Conservation (phyloP, 1,140 invertebrate genomes). For the Aleiodes sp. region DNA sequence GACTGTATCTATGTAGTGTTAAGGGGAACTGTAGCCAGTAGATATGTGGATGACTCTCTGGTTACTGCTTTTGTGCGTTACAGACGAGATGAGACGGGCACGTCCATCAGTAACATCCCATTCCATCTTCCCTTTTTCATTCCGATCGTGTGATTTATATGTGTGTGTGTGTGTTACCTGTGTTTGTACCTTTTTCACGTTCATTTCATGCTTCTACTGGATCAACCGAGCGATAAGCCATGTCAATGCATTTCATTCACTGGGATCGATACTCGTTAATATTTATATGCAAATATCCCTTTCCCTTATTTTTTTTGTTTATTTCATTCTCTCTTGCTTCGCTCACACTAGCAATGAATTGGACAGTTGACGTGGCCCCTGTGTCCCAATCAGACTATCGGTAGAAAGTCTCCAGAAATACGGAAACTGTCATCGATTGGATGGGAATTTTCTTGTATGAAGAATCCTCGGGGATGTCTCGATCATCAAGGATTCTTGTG, state of each 20-base stretch:
- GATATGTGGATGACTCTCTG: conserved; percentile 21
- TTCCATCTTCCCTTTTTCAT: conserved; percentile 27
- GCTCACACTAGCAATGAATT: neutral
- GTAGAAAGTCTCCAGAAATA: neutral
- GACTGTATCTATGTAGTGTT: too few species aligned
- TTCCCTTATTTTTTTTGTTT: neutral
- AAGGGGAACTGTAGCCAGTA: conserved; percentile 26
- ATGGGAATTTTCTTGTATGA: neutral
- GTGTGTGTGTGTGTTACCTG: neutral
- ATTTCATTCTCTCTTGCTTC: neutral
- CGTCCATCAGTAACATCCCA: conserved; percentile 31
- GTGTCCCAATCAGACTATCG: neutral
- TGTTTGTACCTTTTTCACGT: neutral
- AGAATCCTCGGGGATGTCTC: too few species aligned
- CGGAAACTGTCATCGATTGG: neutral
- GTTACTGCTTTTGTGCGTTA: conserved; percentile 30
- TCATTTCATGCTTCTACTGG: neutral
- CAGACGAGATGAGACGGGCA: conserved; percentile 34
- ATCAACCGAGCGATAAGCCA: conserved; percentile 19
- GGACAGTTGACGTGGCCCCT: conserved; percentile 1
- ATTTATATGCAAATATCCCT: conserved; percentile 26
- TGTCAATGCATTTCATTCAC: conserved; percentile 26
- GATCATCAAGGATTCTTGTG: neutral
- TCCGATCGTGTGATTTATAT: neutral
- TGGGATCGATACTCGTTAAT: conserved; percentile 29